Evolutionary conservation across 2,797 vertebrate species (phyloP).

Genomic region (Pristis pectinata): DNA sequence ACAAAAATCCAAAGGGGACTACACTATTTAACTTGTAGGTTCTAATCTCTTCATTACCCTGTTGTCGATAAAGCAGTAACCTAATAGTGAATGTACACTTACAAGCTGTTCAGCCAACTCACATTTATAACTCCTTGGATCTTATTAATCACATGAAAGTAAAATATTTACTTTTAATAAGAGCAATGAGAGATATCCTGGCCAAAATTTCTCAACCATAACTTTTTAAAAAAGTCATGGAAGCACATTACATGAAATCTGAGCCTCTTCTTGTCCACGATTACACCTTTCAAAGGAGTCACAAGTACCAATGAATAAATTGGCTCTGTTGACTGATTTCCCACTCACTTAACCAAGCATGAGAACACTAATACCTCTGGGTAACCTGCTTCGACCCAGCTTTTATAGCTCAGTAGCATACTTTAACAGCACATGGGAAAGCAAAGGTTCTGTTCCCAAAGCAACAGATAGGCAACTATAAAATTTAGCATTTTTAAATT

Average conservation of each 20-base stretch:
- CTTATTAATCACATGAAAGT: background rate
- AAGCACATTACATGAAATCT: background rate
- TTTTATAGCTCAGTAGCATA: background rate
- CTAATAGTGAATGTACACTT: background rate
- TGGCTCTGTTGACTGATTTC: background rate
- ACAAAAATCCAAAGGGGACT: background rate
- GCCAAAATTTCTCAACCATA: background rate
- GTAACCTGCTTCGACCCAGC: background rate
- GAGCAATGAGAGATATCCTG: background rate
- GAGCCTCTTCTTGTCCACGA: background rate
- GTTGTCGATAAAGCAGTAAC: background rate
- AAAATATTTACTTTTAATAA: background rate
- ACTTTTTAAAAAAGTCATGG: background rate
- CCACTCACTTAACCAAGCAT: no score
- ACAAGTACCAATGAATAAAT: background rate
- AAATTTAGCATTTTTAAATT: no score
- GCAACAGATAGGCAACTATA: no score
- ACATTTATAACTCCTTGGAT: background rate
- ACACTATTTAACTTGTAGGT: background rate
- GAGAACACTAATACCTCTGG: background rate
- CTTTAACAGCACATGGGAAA: background rate
- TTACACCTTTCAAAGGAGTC: background rate
- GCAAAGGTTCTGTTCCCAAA: no score
- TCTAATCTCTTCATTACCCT: background rate
- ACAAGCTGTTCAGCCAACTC: background rate